Percentiles rank a stretch among this genome's conserved stretches.
Conservation (phyloP, 2,113 vertebrate genomes). For the Salvelinus namaycush region DNA sequence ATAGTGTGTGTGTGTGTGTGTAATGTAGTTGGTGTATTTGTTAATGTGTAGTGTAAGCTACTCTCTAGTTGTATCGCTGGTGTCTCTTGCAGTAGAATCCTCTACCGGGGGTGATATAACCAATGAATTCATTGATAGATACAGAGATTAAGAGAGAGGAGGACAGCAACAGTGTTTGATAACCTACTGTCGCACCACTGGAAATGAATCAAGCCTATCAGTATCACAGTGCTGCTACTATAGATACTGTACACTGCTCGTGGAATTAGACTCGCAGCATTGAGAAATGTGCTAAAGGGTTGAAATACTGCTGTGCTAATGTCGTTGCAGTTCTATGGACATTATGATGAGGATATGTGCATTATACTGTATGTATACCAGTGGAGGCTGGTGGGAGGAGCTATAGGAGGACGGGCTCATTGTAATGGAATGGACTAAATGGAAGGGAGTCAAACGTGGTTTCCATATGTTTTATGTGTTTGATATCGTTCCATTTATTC, state of each 20-base stretch:
- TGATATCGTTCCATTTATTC: too few relatives aligned
- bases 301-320: too few relatives aligned
- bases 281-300: too few relatives aligned
- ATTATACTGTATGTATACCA: background rate
- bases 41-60: conserved; percentile 1
- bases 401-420: too few relatives aligned
- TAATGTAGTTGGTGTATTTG: background rate
- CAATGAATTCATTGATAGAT: conserved; percentile 16
- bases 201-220: background rate
- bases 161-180: background rate
- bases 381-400: background rate
- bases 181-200: conserved; percentile 10
- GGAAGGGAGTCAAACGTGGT: too few relatives aligned
- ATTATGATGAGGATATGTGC: background rate
- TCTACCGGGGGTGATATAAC: conserved; percentile 8
- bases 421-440: too few relatives aligned
- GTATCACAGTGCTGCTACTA: background rate
- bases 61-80: conserved; percentile 2
- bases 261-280: background rate
- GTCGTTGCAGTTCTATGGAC: background rate
- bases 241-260: background rate
- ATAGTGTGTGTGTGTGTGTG: conserved; percentile 8
- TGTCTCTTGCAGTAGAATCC: background rate
- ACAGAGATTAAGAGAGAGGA: too few relatives aligned
- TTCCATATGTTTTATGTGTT: too few relatives aligned